Evolutionary conservation across 1,140 invertebrate species (phyloP).

Genomic region (Caenorhabditis elegans): WBcel235 BX284605.5:783501-784000

Average conservation of each 20-base stretch:
- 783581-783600: background rate
- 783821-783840: background rate
- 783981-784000: too few relatives aligned
- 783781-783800: background rate
- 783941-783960: too few relatives aligned
- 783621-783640: background rate
- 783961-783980: too few relatives aligned
- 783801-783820: background rate
- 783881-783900: too few relatives aligned
- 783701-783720: background rate
- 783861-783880: background rate
- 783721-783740: background rate
- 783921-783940: too few relatives aligned
- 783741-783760: constrained; percentile 1
- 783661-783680: background rate
- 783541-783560: background rate
- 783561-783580: background rate
- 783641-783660: background rate
- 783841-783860: background rate
- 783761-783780: background rate
- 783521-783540: background rate
- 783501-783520: background rate
- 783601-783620: background rate
- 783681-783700: constrained; percentile 11
- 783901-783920: too few relatives aligned